Base-by-base conservation (phyloP, 2,113 vertebrate species). In the Microtus richardsoni region DNA sequence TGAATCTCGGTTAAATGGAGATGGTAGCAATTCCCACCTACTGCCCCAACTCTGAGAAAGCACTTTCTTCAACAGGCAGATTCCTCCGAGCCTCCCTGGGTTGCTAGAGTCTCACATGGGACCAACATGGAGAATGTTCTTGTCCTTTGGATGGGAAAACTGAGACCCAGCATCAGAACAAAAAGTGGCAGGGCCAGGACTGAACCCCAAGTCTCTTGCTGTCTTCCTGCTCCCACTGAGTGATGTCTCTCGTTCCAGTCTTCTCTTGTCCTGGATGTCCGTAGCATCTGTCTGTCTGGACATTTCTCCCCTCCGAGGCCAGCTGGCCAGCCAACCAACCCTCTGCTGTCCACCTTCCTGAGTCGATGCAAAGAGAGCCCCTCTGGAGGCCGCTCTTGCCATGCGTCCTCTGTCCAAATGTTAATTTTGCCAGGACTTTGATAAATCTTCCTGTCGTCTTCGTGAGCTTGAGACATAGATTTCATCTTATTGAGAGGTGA, bases 401-500 rank as follows among this genome's bases (percentile, higher is more conserved):
- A 73, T 30, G 4, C 6, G 71, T 88, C 75, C 74, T 93, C 98
- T 88, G 62, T 97, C 98, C 97, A 97, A 96, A 98, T 96, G 98
- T 97, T 98, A 98, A 98, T 98, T 98, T 98, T 98, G 96, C 95
- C 85, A 94, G 96, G 10, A 41, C 96, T 97, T 97, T 97, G 98
- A 98, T 98, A 97, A 98, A 98, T 98, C 98, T 98, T 97, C 94
- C 0, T 28, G 96, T 96, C 97, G 77, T 96, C 88, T 82, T 94
- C 94, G 60, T 96, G 96, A 54, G n/a, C 5, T 16, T 3, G 92
- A 97, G 94, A 96, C 95, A 71, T 74, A 96, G 98, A 97, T 98
- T 98, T 98, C 98, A 96, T 98, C 97, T 98, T 97, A 96, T 96
- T 98, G 98, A 98, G 98, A 98, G 96, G 97, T 98, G 98, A 97